Evolutionary conservation across 2,797 vertebrate genomes (phyloP).

Genomic region (Catharus ustulatus): DNA sequence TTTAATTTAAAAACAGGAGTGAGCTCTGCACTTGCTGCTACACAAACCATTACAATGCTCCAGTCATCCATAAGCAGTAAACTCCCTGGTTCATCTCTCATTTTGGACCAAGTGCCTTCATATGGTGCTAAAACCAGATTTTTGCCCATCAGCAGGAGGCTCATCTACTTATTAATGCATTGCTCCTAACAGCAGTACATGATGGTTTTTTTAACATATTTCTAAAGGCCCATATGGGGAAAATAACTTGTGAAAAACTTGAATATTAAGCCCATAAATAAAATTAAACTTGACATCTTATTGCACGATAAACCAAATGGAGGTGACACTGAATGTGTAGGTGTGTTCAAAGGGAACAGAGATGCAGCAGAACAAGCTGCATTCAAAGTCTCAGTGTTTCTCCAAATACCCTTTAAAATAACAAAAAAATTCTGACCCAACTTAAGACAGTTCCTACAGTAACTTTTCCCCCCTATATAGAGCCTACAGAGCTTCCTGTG

Average conservation of each 20-base stretch:
- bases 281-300: not conserved
- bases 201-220: constrained; percentile 35
- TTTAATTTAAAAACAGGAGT: not conserved
- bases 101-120: not conserved
- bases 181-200: not conserved
- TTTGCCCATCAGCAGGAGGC: not conserved
- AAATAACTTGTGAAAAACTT: constrained; percentile 35
- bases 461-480: not conserved
- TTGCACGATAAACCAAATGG: not conserved
- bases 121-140: not conserved
- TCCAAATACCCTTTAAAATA: not conserved
- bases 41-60: not conserved
- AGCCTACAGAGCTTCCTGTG: not conserved
- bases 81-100: not conserved
- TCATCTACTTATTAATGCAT: constrained; percentile 29
- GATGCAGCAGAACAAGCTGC: not conserved
- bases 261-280: constrained; percentile 47
- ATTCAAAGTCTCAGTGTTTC: not conserved
- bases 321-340: not conserved
- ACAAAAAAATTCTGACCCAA: not conserved
- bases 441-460: not conserved
- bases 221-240: constrained; percentile 22
- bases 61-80: not conserved
- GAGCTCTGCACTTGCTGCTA: not conserved
- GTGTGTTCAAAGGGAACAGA: not conserved